Base-by-base conservation (phyloP, 2,113 vertebrate species). In the Zosterops hypoxanthus region DNA sequence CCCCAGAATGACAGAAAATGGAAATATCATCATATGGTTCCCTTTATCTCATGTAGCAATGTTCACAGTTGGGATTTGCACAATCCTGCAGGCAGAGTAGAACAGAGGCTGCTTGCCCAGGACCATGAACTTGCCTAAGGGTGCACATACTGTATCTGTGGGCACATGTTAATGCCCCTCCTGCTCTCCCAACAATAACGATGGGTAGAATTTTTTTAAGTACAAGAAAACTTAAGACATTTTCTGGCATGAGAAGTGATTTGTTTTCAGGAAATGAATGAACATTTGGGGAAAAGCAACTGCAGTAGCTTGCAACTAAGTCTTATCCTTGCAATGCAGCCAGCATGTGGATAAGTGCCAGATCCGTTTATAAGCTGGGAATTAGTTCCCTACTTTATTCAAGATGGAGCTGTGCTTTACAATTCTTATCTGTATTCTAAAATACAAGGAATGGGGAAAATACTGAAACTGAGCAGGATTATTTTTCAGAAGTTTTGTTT, bases 391-490 rank as follows among this genome's bases (percentile, higher is more conserved):
- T 85, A 3, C 50, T 79, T 76, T 10, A 29, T 9, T 79, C 36
- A 80, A 59, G 82, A 33, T 57, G 23, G 36, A 85, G 26, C 61
- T 88, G 46, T 53, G 70, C 44, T 85, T 64, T 11, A 70, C 36
- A 85, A 10, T 73, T 80, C 59, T 77, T 46, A 76, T 0, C 47
- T 79, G 16, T 2, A 1, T n/a, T 73, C 57, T 86, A 8, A 77
- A 86, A 31, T 50, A 77, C 0, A 0, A 76, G 25, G 31, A 86
- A 70, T 56, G 34, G 79, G 88, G 68, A 92, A 95, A 88, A 86
- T 88, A 96, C 46, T 73, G 88, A 94, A 97, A 96, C 92, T 88
- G 76, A 95, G 82, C 88, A 92, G 42, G 42, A 52, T 92, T 61
- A 50, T 66, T 77, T 78, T 93, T 92, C 59, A 92, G 71, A 92